A percentile compares a stretch with the other conserved stretches of the same genome.
phyloP scores from a whole-genome alignment of 2,797 vertebrate genomes.

The Trematomus bernacchii region DNA sequence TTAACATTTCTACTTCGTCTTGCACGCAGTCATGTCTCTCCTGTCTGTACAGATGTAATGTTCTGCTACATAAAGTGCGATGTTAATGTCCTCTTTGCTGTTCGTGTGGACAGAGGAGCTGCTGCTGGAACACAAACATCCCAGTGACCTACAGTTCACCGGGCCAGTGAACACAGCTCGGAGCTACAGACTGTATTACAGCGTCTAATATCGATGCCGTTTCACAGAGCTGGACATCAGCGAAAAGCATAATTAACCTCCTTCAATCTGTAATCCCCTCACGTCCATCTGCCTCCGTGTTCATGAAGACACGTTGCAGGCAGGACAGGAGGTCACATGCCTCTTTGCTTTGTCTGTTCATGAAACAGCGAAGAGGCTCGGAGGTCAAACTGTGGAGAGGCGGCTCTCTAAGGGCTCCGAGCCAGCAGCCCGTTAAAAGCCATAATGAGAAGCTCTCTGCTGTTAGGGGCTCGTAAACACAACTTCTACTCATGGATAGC shows the following conservation, averaged over 20 bases:
- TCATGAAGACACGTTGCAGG: conserved; percentile 19
- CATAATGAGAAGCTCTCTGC: conserved; percentile 24
- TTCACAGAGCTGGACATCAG: conserved; percentile 34
- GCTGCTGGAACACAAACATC: neutral
- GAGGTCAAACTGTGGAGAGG: conserved; percentile 34
- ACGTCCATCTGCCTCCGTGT: conserved; percentile 24
- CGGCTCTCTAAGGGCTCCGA: neutral
- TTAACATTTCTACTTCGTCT: neutral
- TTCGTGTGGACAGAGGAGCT: neutral
- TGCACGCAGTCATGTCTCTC: neutral
- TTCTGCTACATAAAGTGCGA: conserved; percentile 7
- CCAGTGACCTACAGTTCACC: neutral
- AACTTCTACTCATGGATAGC: neutral
- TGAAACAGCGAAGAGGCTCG: neutral
- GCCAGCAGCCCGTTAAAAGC: conserved; percentile 17
- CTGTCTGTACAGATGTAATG: neutral
- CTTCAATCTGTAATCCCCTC: conserved; percentile 27
- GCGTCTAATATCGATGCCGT: conserved; percentile 18
- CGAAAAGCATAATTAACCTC: conserved; percentile 53
- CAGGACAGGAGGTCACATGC: conserved; percentile 7
- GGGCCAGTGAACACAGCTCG: neutral
- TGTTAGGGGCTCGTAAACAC: conserved; percentile 15
- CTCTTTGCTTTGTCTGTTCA: neutral
- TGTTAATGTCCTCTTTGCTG: neutral
- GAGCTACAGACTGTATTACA: neutral